These are phyloP conservation scores for Python bivittatus DNA, from an alignment of 2,113 vertebrate species.

Conservation along the genomic window DNA sequence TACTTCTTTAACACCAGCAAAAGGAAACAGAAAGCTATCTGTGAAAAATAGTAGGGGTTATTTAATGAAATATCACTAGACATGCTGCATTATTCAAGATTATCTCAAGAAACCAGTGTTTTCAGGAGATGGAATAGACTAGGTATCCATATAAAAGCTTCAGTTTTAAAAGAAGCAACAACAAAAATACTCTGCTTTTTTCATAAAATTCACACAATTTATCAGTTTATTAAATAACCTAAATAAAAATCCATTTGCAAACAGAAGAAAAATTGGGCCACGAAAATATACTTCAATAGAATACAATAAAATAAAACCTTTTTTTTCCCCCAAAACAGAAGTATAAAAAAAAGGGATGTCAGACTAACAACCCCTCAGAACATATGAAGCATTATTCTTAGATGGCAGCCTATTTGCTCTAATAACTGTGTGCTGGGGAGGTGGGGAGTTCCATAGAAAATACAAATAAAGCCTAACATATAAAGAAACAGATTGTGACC, in stretches of 20 bases:
- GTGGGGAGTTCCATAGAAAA: background rate
- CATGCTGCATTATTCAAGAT: constrained; percentile 3
- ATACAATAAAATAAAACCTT: background rate
- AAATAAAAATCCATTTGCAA: background rate
- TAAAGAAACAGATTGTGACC: background rate
- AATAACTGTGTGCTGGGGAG: background rate
- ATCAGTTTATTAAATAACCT: background rate
- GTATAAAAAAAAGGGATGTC: background rate
- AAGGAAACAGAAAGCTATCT: background rate
- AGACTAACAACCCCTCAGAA: background rate
- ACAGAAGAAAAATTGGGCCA: background rate
- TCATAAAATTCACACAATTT: background rate
- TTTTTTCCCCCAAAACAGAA: background rate
- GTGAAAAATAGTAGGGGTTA: constrained; percentile 34
- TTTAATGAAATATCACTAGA: background rate
- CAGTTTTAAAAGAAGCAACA: background rate
- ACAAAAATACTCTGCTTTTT: background rate
- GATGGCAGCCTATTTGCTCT: background rate
- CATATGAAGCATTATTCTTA: constrained; percentile 16
- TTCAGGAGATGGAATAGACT: constrained; percentile 9
- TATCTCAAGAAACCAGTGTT: background rate
- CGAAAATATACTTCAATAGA: background rate
- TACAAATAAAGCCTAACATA: background rate
- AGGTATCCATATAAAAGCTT: background rate
- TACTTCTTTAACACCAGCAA: accelerated